Percentiles rank a stretch among this genome's conserved stretches.
Conservation (phyloP, 2,797 vertebrate genomes). For the Sebastes minor region DNA sequence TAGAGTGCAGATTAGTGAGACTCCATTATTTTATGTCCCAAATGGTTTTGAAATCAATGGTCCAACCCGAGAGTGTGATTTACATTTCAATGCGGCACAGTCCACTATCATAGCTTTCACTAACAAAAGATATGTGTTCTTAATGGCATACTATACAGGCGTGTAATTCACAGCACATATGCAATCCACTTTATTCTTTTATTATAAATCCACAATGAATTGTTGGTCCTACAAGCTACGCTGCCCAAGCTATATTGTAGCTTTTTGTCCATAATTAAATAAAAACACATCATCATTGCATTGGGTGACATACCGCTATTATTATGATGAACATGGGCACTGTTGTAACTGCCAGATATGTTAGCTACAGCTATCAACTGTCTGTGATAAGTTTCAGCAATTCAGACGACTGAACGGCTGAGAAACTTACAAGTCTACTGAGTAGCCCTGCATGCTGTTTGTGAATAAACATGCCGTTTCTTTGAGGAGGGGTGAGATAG, state of each 20-base stretch:
- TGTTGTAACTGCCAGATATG: background rate
- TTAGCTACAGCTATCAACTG: background rate
- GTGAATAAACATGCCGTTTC: background rate
- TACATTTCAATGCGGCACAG: constrained; percentile 29
- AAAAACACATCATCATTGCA: background rate
- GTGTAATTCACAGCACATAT: background rate
- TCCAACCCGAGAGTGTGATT: constrained; percentile 35
- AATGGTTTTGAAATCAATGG: constrained; percentile 66
- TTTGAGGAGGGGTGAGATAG: background rate
- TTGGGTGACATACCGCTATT: background rate
- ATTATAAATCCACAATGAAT: background rate
- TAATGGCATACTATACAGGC: background rate
- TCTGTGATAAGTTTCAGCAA: background rate
- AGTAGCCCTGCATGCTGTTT: background rate
- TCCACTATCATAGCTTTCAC: constrained; percentile 13
- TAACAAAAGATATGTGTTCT: background rate
- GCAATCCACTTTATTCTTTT: background rate
- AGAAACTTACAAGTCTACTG: background rate
- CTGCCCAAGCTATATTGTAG: background rate
- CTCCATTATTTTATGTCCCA: constrained; percentile 66
- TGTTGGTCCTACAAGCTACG: background rate
- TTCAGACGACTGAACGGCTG: background rate
- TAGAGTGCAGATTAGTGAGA: constrained; percentile 66
- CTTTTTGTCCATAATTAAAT: background rate
- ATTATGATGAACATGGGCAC: background rate